Conservation (phyloP, 2,888 invertebrate species). For the Agrotis clavis region DNA sequence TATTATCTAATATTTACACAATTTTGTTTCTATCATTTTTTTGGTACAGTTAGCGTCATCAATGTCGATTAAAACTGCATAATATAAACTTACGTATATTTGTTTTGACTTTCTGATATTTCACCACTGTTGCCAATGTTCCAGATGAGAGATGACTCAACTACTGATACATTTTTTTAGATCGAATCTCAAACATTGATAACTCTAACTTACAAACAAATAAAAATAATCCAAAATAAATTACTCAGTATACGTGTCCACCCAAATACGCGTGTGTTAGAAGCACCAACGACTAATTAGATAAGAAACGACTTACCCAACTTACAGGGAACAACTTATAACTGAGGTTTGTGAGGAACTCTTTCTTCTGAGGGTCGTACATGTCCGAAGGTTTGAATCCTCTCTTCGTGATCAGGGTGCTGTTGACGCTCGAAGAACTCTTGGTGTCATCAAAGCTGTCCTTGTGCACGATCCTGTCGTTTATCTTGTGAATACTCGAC, state of each 20-base stretch:
- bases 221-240: slow-evolving; percentile 60
- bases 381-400: slow-evolving; percentile 97
- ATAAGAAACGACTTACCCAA: slow-evolving; percentile 92
- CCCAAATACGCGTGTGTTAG: slow-evolving; percentile 79
- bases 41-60: slow-evolving; percentile 38
- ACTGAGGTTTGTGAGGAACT: slow-evolving; percentile 95
- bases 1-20: slow-evolving; percentile 34
- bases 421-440: slow-evolving; percentile 89
- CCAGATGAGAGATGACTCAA: too few species aligned
- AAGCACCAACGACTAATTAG: slow-evolving; percentile 74
- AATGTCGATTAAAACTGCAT: slow-evolving; percentile 13
- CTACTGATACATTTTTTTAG: neutral
- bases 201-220: slow-evolving; percentile 39
- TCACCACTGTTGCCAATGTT: too few species aligned
- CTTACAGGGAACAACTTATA: slow-evolving; percentile 95
- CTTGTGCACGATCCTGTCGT: slow-evolving; percentile 86
- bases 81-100: too few species aligned
- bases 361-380: slow-evolving; percentile 95
- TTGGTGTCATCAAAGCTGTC: slow-evolving; percentile 88
- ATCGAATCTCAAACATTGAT: slow-evolving; percentile 32
- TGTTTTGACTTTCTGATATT: too few species aligned
- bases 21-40: slow-evolving; percentile 45
- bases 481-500: slow-evolving; percentile 88
- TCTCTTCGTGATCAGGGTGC: slow-evolving; percentile 93
- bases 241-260: slow-evolving; percentile 73